These are phyloP conservation scores for Anguilla marmorata DNA, from an alignment of 2,797 vertebrate species.

Conservation along the genomic window DNA sequence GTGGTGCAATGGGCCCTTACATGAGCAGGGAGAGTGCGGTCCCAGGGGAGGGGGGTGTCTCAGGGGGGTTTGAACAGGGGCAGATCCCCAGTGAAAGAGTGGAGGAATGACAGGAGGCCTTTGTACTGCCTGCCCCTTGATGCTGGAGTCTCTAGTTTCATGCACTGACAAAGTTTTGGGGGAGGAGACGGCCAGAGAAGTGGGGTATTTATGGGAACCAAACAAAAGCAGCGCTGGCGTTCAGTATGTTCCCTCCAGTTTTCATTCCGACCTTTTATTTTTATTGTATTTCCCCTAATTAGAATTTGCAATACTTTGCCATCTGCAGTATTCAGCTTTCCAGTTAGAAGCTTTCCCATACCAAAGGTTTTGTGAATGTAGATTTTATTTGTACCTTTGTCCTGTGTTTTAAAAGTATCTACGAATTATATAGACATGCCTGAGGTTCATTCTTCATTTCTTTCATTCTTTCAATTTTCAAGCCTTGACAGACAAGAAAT, in stretches of 20 bases:
- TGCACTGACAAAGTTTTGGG: conserved; percentile 37
- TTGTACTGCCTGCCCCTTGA: conserved; percentile 48
- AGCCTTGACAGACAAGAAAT: not conserved
- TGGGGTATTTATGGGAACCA: conserved; percentile 33
- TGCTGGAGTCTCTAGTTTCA: conserved; percentile 50
- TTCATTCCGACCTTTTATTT: conserved; percentile 27
- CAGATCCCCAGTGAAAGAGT: conserved; percentile 39
- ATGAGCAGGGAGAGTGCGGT: conserved; percentile 19
- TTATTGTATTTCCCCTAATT: conserved; percentile 1
- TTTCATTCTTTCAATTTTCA: not conserved
- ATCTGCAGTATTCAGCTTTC: conserved; percentile 17
- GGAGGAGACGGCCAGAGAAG: conserved; percentile 36
- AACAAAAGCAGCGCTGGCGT: conserved; percentile 36
- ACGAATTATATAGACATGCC: not conserved
- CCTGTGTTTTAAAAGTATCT: not conserved
- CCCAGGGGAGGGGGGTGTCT: conserved; percentile 11
- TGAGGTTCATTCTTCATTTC: not conserved
- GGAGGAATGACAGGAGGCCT: conserved; percentile 54
- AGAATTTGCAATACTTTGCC: conserved; percentile 21
- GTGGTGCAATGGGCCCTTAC: conserved; percentile 10
- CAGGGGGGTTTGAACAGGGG: conserved; percentile 38
- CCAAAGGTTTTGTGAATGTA: not conserved
- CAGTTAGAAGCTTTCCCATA: conserved; percentile 17
- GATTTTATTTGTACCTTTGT: not conserved
- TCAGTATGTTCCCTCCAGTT: conserved; percentile 40